Conservation (phyloP, 2,888 invertebrate species). For the Spilarctia lutea region DNA sequence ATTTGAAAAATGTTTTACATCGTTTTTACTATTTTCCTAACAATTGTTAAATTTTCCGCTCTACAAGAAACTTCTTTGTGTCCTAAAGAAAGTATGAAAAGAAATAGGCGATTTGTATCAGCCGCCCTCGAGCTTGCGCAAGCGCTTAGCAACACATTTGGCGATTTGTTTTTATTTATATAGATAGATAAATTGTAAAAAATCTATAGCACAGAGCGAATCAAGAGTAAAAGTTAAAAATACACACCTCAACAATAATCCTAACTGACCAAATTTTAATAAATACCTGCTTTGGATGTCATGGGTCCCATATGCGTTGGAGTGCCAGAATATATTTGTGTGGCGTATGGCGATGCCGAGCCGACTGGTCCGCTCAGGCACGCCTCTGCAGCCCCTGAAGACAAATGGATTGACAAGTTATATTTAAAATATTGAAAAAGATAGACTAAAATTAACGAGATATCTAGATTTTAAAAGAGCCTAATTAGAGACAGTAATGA, state of each 20-base stretch:
- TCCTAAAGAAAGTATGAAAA: too few relatives aligned
- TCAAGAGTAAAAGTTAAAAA: background rate
- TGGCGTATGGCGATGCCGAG: conserved; percentile 74
- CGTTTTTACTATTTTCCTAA: too few relatives aligned
- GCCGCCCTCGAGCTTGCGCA: too few relatives aligned
- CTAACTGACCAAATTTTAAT: background rate
- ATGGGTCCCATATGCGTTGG: conserved; percentile 87
- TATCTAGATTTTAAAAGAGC: background rate
- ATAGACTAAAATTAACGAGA: background rate
- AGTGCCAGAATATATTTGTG: conserved; percentile 89
- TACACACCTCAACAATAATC: background rate
- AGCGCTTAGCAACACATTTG: too few relatives aligned
- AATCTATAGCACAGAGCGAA: background rate
- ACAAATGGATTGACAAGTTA: conserved; percentile 7
- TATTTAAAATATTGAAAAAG: background rate
- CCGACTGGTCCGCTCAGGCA: conserved; percentile 56
- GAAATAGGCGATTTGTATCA: too few relatives aligned
- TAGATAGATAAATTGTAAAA: background rate
- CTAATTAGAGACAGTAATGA: background rate
- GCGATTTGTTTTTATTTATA: too few relatives aligned
- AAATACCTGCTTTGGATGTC: conserved; percentile 62
- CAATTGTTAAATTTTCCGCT: too few relatives aligned
- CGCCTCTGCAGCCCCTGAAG: conserved; percentile 56
- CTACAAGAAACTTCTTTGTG: too few relatives aligned
- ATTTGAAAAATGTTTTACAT: too few relatives aligned